These are phyloP conservation scores for Leucophora obtusa DNA, from an alignment of 2,888 invertebrate species.

Conservation along the genomic window DNA sequence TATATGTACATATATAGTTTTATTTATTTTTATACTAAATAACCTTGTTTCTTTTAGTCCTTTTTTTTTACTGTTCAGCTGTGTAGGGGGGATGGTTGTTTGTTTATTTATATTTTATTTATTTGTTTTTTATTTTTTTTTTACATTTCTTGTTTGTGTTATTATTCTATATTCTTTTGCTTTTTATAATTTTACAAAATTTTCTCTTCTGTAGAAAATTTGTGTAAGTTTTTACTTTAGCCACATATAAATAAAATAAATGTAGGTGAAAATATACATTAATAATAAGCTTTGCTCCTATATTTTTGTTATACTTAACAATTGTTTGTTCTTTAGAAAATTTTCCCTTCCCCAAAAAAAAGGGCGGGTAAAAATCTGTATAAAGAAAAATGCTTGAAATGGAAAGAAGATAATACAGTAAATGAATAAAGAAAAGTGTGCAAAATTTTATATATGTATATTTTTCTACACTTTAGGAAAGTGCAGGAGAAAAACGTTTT, in stretches of 20 bases:
- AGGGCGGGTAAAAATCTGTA: background rate
- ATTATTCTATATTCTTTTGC: slow-evolving; percentile 5
- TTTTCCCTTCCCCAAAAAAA: slow-evolving; percentile 5
- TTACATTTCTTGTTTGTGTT: background rate
- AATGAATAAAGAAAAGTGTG: background rate
- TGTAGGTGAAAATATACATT: slow-evolving; percentile 63
- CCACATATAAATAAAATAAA: slow-evolving; percentile 55
- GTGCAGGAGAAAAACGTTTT: background rate
- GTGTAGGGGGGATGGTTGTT: background rate
- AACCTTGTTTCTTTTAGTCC: slow-evolving; percentile 39
- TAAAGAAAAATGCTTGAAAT: background rate
- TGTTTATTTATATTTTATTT: slow-evolving; percentile 1
- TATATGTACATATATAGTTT: background rate
- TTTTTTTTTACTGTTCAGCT: background rate
- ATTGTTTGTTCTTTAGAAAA: background rate
- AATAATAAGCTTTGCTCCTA: slow-evolving; percentile 61
- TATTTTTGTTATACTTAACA: slow-evolving; percentile 24
- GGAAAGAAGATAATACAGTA: background rate
- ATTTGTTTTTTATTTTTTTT: background rate
- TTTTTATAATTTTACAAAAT: slow-evolving; percentile 4
- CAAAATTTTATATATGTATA: background rate
- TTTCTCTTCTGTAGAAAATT: background rate
- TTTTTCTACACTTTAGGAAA: background rate
- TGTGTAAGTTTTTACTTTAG: background rate
- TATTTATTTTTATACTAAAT: slow-evolving; percentile 27